Evolutionary conservation across 2,113 vertebrate species (phyloP), one percentile per base, ranked within the genome.

Genomic region (Setophaga coronata): DNA sequence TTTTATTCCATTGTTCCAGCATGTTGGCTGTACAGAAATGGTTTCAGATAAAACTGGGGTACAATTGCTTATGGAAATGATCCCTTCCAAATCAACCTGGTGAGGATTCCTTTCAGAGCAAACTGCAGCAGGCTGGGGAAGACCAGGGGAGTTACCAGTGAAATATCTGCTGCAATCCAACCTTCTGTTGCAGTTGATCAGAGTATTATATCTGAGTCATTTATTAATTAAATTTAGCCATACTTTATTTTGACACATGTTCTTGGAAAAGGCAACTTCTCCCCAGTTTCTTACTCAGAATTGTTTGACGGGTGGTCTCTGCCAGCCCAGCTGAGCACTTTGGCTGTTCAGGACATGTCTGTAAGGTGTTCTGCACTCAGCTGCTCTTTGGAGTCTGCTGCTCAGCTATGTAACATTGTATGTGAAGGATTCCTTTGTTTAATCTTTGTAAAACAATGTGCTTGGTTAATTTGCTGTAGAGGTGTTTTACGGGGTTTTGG

Each of bases 301-400:
- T 31, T 6, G 7, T 77, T 86, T 38, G 36, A 4, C 0, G 0
- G 6, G 19, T 60, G 67, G 11, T 70, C 66, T 51, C 31, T 19
- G 7, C 57, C 73, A 69, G 73, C 66, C 18, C n/a, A 74, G 80
- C 53, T n/a, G 81, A 81, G 48, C 0, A 0, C 60, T 5, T 51
- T 0, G 2, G 45, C 62, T 76, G 28, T 20, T 73, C 0, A 0
- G 77, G 76, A 69, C 43, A 7, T 26, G 65, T 42, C 67, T 12
- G 19, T 36, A 7, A 31, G 1, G 0, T 47, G 42, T 58, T 70
- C 80, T 47, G 47, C 56, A 10, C 25, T 8, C 28, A 38, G 29
- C 4, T 87, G 74, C 36, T 38, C 23, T 45, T 82, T 28, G 56
- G 73, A 58, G 29, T 47, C 84, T 89, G 20, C 77, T 77, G 50